Evolutionary conservation across 1,140 invertebrate species (phyloP).

Genomic region (Ylistrum balloti): DNA sequence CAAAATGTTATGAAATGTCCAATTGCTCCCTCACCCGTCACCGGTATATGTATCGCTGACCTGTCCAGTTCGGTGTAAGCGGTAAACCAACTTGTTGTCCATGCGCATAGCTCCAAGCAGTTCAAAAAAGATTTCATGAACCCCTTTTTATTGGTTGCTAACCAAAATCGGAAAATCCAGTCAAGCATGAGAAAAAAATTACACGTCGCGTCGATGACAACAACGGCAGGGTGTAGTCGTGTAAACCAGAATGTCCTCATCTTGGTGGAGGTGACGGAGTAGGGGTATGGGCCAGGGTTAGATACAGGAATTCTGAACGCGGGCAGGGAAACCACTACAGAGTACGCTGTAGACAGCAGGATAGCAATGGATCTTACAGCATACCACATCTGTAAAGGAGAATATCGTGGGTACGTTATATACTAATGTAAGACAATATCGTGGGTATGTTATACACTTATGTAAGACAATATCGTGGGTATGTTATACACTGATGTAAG

Average conservation of each 20-base stretch:
- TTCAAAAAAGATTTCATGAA: slow-evolving; percentile 29
- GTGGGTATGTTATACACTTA: too few species aligned
- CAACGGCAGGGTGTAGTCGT: background rate
- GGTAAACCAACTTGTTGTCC: background rate
- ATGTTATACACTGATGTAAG: too few species aligned
- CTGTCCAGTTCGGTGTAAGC: background rate
- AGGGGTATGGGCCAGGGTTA: background rate
- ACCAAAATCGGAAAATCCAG: background rate
- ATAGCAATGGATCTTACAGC: background rate
- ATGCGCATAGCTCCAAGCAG: background rate
- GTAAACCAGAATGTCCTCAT: background rate
- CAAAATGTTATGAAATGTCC: background rate
- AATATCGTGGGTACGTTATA: too few species aligned
- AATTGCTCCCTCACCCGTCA: background rate
- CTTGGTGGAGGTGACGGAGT: background rate
- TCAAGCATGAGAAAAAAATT: background rate
- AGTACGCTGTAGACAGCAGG: background rate
- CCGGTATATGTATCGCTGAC: background rate
- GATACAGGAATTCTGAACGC: background rate
- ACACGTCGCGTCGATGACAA: background rate
- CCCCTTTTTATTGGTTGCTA: background rate
- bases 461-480: too few species aligned
- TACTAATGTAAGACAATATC: too few species aligned
- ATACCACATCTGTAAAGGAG: background rate
- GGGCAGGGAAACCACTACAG: background rate